Evolutionary conservation across 2,888 invertebrate genomes (phyloP).

Genomic region (Diloba caeruleocephala): DNA sequence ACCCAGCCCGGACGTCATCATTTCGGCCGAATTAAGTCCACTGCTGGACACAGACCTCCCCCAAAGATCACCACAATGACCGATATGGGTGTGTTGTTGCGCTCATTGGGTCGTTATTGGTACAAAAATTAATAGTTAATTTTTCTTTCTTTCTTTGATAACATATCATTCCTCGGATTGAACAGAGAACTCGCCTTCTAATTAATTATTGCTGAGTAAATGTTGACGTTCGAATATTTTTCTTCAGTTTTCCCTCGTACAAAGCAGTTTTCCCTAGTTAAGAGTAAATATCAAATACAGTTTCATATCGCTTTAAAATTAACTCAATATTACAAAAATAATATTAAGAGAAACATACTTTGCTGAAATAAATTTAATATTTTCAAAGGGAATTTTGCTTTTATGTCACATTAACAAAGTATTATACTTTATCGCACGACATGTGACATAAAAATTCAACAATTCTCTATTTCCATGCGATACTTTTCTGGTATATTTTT

Average conservation of each 20-base stretch:
- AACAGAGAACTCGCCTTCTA: background rate
- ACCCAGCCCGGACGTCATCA: no score
- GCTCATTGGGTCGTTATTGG: no score
- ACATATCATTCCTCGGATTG: background rate
- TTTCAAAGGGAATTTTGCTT: constrained; percentile 10
- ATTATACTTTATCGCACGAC: constrained; percentile 25
- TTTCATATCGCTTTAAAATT: constrained; percentile 27
- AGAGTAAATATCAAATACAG: constrained; percentile 7
- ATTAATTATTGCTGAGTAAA: background rate
- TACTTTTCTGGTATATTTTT: constrained; percentile 12
- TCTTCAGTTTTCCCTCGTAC: background rate
- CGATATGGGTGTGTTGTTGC: no score
- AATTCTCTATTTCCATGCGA: constrained; percentile 8
- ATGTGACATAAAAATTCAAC: constrained; percentile 6
- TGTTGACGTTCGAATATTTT: background rate
- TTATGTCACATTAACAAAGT: background rate
- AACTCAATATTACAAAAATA: constrained; percentile 26
- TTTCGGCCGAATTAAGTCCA: no score
- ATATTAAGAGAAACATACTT: constrained; percentile 31
- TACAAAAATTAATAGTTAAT: no score
- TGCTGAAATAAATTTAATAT: constrained; percentile 3
- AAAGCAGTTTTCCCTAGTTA: background rate
- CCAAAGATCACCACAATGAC: no score
- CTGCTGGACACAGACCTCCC: no score
- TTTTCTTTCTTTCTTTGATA: no score